phyloP scores from a whole-genome alignment of 2,888 invertebrate genomes.

The Ephialtes manifestator region DNA sequence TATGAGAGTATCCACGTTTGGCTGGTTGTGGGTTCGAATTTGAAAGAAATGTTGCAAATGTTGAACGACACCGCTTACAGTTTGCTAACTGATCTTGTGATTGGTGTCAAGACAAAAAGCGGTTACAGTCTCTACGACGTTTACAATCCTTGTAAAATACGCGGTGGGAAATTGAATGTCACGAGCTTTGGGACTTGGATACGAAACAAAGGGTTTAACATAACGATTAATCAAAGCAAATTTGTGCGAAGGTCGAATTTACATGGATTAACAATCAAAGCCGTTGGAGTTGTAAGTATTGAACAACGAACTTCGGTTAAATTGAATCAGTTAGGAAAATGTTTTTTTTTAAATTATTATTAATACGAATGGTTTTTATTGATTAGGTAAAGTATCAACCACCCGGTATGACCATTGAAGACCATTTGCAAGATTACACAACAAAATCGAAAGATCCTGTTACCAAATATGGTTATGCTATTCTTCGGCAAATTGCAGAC shows the following conservation, averaged over 20 bases:
- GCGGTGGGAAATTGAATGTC: slow-evolving; percentile 77
- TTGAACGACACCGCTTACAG: slow-evolving; percentile 77
- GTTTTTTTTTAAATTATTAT: background rate
- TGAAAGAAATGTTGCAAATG: slow-evolving; percentile 66
- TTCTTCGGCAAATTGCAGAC: slow-evolving; percentile 75
- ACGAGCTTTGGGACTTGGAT: slow-evolving; percentile 77
- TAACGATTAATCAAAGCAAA: slow-evolving; percentile 74
- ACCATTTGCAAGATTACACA: slow-evolving; percentile 77
- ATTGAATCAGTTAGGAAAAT: background rate
- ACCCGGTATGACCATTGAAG: slow-evolving; percentile 71
- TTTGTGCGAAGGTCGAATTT: slow-evolving; percentile 76
- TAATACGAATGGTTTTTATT: slow-evolving; percentile 26
- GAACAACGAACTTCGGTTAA: background rate
- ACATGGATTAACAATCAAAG: slow-evolving; percentile 77
- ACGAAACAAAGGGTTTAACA: slow-evolving; percentile 66
- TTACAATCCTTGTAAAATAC: slow-evolving; percentile 78
- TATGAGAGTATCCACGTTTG: slow-evolving; percentile 78
- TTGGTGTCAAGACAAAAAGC: slow-evolving; percentile 67
- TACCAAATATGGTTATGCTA: slow-evolving; percentile 77
- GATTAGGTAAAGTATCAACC: slow-evolving; percentile 74
- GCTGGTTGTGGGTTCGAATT: slow-evolving; percentile 74
- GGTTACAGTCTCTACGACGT: slow-evolving; percentile 75
- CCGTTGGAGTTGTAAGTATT: slow-evolving; percentile 76
- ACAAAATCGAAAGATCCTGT: slow-evolving; percentile 77
- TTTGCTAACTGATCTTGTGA: slow-evolving; percentile 75